Evolutionary conservation across 2,113 vertebrate species (phyloP).

Genomic region (Mola mola): DNA sequence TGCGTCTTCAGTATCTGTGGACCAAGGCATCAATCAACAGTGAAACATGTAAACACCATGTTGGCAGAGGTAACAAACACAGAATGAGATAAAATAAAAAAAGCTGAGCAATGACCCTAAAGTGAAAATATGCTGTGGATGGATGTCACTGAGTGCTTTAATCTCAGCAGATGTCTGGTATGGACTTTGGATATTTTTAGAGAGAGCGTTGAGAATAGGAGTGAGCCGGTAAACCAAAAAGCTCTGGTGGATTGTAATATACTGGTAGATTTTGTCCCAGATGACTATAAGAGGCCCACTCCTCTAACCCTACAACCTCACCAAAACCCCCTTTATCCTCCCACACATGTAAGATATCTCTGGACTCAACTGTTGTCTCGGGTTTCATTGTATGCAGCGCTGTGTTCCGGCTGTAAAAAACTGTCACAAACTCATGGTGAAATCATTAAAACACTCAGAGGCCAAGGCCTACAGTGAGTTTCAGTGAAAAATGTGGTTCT

Average conservation of each 20-base stretch:
- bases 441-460: too few relatives aligned
- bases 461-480: too few relatives aligned
- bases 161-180: slow-evolving; percentile 7
- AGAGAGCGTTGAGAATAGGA: slow-evolving; percentile 34
- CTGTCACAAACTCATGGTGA: too few relatives aligned
- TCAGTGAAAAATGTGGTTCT: too few relatives aligned
- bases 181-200: slow-evolving; percentile 50
- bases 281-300: slow-evolving; percentile 12
- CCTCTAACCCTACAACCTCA: slow-evolving; percentile 1
- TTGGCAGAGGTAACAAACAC: too few relatives aligned
- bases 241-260: slow-evolving; percentile 40
- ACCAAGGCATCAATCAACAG: too few relatives aligned
- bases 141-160: neutral
- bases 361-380: neutral
- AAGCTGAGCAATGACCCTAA: too few relatives aligned
- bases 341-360: slow-evolving; percentile 9
- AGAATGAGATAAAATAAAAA: neutral
- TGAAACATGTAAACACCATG: too few relatives aligned
- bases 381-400: too few relatives aligned
- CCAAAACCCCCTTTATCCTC: neutral
- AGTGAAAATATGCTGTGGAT: too few relatives aligned
- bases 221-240: slow-evolving; percentile 43
- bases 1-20: too few relatives aligned
- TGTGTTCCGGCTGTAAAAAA: too few relatives aligned
- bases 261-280: slow-evolving; percentile 39